Evolutionary conservation across 2,113 vertebrate species (phyloP).

Genomic region (Ranitomeya variabilis): DNA sequence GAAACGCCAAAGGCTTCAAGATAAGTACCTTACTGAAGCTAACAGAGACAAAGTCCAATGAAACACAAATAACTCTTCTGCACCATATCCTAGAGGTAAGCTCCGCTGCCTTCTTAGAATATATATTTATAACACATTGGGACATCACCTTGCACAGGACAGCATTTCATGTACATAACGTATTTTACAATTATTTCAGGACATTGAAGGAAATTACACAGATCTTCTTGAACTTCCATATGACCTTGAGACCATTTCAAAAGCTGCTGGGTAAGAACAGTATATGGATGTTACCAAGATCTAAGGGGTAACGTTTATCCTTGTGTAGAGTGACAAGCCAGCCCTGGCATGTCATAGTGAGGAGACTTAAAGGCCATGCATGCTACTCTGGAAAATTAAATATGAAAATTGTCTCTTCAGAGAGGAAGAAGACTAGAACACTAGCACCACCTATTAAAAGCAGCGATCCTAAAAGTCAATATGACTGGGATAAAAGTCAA

Average conservation of each 20-base stretch:
- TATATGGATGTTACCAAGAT: not conserved
- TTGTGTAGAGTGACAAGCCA: too few relatives aligned
- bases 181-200: constrained; percentile 70
- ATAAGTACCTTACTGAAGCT: constrained; percentile 93
- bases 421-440: too few relatives aligned
- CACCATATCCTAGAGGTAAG: constrained; percentile 95
- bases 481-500: too few relatives aligned
- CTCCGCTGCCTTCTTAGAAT: too few relatives aligned
- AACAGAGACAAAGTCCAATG: constrained; percentile 94
- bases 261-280: constrained; percentile 86
- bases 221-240: constrained; percentile 85
- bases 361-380: too few relatives aligned
- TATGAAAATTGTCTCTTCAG: too few relatives aligned
- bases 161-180: not conserved
- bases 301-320: too few relatives aligned
- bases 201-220: constrained; percentile 84
- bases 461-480: too few relatives aligned
- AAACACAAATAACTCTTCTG: constrained; percentile 89
- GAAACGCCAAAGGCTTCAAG: constrained; percentile 93
- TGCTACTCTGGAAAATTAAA: too few relatives aligned
- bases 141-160: not conserved
- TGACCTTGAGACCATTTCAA: constrained; percentile 84
- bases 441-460: too few relatives aligned
- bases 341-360: too few relatives aligned
- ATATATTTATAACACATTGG: not conserved